These are phyloP conservation scores for Mixornis gularis DNA, from an alignment of 2,113 vertebrate species.

Conservation along the genomic window DNA sequence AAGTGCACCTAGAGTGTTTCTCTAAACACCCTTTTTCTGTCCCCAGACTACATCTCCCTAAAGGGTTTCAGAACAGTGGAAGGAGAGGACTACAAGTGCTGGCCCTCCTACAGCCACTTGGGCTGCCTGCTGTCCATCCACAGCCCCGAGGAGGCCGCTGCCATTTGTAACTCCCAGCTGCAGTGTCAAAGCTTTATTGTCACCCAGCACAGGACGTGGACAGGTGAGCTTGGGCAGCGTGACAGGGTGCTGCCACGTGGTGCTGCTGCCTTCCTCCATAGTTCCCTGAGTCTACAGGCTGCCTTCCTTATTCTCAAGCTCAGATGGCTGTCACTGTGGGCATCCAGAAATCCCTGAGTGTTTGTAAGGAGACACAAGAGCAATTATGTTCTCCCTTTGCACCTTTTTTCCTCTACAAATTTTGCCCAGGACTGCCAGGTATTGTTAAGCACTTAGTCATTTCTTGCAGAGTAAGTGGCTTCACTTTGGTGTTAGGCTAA, in stretches of 20 bases:
- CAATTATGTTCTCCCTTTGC: neutral
- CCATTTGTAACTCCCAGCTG: conserved; percentile 77
- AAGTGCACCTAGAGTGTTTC: neutral
- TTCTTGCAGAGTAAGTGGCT: neutral
- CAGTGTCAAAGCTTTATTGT: conserved; percentile 81
- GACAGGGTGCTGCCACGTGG: rapidly evolving
- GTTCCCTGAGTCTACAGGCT: neutral
- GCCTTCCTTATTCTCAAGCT: neutral
- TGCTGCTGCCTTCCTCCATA: neutral
- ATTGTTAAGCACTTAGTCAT: neutral
- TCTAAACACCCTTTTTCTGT: neutral
- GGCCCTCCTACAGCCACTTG: conserved; percentile 86
- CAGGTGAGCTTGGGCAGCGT: conserved; percentile 66
- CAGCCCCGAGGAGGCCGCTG: conserved; percentile 73
- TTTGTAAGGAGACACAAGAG: neutral
- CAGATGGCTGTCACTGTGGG: neutral
- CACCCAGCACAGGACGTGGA: conserved; percentile 79
- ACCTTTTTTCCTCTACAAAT: neutral
- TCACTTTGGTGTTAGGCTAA: neutral
- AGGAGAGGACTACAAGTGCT: conserved; percentile 80
- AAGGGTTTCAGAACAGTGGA: conserved; percentile 72
- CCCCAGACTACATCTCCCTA: conserved; percentile 77
- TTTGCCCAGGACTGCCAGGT: neutral
- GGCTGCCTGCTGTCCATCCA: conserved; percentile 84
- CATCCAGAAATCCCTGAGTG: neutral